phyloP scores from a whole-genome alignment of 2,797 vertebrate genomes.

The Phataginus tetradactyla region DNA sequence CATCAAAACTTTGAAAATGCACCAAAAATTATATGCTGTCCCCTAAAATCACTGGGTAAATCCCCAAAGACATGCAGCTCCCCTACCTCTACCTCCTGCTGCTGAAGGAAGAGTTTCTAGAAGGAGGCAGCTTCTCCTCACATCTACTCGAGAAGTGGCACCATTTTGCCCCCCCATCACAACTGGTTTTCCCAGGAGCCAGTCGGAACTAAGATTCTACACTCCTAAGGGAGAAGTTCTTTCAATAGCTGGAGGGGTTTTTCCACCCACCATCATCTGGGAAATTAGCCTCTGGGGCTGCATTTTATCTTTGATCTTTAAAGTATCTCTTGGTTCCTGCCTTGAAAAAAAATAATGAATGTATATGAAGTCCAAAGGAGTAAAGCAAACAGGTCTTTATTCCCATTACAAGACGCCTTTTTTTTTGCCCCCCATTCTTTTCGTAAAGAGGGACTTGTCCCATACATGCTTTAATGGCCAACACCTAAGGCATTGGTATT shows the following conservation, averaged over 20 bases:
- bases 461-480: not conserved
- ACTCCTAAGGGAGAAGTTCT: not conserved
- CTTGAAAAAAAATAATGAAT: not conserved
- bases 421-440: not conserved
- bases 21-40: not conserved
- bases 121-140: not conserved
- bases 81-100: not conserved
- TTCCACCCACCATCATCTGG: not conserved
- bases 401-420: not conserved
- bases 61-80: not conserved
- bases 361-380: not conserved
- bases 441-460: not conserved
- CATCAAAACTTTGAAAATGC: not conserved
- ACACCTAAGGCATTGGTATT: not conserved
- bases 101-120: not conserved
- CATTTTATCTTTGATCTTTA: constrained; percentile 44
- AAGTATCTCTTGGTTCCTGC: not conserved
- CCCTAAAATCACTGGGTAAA: not conserved
- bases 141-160: not conserved
- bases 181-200: not conserved
- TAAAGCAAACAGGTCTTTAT: constrained; percentile 18
- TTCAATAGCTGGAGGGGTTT: not conserved
- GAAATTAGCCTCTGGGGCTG: constrained; percentile 4
- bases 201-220: not conserved
- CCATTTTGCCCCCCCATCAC: not conserved